These are phyloP conservation scores for Meda fulgida DNA, from an alignment of 2,797 vertebrate species.

Conservation along the genomic window DNA sequence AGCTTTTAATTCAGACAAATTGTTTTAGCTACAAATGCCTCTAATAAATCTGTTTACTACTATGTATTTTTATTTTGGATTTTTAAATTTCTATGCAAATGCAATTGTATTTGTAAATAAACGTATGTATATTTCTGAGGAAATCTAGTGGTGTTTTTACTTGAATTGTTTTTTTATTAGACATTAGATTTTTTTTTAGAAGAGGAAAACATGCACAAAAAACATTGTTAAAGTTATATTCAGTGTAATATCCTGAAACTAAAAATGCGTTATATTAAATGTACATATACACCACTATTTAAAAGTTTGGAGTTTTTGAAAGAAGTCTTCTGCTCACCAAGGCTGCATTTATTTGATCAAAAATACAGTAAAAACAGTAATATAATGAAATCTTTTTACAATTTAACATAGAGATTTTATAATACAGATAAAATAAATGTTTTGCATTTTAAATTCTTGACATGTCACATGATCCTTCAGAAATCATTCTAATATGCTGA, in stretches of 20 bases:
- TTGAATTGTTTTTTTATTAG: background rate
- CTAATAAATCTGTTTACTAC: constrained; percentile 74
- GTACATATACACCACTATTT: background rate
- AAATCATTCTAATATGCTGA: background rate
- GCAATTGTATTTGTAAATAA: constrained; percentile 74
- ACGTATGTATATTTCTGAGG: constrained; percentile 62
- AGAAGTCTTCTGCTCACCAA: background rate
- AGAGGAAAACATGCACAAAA: background rate
- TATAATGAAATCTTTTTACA: background rate
- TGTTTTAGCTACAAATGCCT: constrained; percentile 62
- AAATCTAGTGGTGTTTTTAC: background rate
- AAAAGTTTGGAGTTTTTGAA: background rate
- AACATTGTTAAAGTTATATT: background rate
- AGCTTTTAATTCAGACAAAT: constrained; percentile 63
- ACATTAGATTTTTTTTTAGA: background rate
- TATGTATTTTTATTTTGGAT: constrained; percentile 69
- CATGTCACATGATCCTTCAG: background rate
- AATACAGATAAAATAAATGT: no score
- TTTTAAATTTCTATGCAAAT: constrained; percentile 76
- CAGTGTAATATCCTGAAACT: background rate
- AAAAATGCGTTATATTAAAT: background rate
- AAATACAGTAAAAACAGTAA: background rate
- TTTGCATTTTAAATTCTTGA: no score
- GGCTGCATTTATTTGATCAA: background rate
- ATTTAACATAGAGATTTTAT: no score